Conservation (phyloP, 2,888 invertebrate genomes). For the Apotomis capreana region DNA sequence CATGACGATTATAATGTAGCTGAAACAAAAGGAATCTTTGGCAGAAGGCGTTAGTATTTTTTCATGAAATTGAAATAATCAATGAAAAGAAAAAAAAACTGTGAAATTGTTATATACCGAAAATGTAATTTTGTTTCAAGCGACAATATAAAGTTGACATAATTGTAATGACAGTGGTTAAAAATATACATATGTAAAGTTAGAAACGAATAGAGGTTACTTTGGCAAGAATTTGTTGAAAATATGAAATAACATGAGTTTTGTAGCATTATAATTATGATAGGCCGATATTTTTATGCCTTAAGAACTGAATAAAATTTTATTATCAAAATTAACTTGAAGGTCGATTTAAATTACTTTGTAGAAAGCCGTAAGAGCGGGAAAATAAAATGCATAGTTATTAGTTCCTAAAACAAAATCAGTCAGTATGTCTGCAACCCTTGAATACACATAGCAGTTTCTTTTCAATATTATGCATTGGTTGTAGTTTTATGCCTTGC, state of each 20-base stretch:
- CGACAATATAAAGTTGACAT: background rate
- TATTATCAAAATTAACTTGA: background rate
- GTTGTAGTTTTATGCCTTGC: too few species aligned
- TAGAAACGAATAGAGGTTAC: slow-evolving; percentile 51
- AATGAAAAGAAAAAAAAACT: background rate
- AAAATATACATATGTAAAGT: background rate
- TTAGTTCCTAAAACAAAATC: too few species aligned
- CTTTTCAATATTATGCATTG: too few species aligned
- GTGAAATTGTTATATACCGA: background rate
- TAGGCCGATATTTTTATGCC: slow-evolving; percentile 9
- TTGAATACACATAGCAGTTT: too few species aligned
- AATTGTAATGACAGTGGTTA: background rate
- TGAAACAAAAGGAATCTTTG: background rate
- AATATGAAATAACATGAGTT: slow-evolving; percentile 15
- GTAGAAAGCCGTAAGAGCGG: too few species aligned
- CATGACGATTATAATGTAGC: background rate
- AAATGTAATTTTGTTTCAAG: background rate
- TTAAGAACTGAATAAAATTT: background rate
- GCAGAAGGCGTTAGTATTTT: background rate
- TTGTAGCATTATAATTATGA: background rate
- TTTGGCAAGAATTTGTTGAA: slow-evolving; percentile 70
- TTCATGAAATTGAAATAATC: background rate
- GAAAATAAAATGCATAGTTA: too few species aligned
- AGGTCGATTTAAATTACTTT: background rate
- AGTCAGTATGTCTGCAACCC: too few species aligned